These are phyloP conservation scores for Sinocyclocheilus maitianheensis DNA, from an alignment of 2,113 vertebrate species.

Conservation along the genomic window DNA sequence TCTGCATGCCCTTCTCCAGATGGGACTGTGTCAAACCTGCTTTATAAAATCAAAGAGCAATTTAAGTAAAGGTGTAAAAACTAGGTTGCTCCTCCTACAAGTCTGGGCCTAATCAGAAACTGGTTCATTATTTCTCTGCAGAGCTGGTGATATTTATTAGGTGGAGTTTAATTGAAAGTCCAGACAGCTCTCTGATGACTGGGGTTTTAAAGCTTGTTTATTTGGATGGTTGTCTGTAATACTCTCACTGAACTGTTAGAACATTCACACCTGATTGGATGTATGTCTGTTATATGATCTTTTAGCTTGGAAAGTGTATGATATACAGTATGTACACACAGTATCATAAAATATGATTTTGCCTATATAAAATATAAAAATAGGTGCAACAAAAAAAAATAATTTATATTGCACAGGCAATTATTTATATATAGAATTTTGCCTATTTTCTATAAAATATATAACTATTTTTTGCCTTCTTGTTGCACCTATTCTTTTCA, in stretches of 20 bases:
- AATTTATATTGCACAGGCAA: not conserved
- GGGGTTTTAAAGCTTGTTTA: slow-evolving; percentile 35
- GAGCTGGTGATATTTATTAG: slow-evolving; percentile 47
- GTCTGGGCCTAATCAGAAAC: slow-evolving; percentile 29
- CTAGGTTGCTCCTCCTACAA: slow-evolving; percentile 45
- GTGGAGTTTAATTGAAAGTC: slow-evolving; percentile 51
- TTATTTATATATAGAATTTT: not conserved
- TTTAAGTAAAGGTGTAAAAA: slow-evolving; percentile 50
- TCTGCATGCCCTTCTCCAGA: slow-evolving; percentile 30
- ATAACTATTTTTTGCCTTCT: not conserved
- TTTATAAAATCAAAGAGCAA: slow-evolving; percentile 54
- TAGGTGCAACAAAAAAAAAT: too few species aligned
- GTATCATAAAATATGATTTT: too few species aligned
- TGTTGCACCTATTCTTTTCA: not conserved
- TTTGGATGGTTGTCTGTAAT: slow-evolving; percentile 10
- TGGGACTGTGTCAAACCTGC: slow-evolving; percentile 37
- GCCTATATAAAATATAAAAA: too few species aligned
- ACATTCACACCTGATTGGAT: slow-evolving; percentile 4
- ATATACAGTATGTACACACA: too few species aligned
- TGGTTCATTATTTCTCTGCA: slow-evolving; percentile 43
- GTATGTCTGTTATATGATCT: not conserved
- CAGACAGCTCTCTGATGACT: slow-evolving; percentile 34
- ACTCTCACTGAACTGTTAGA: not conserved
- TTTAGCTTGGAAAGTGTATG: not conserved
- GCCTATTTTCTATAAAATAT: not conserved